Base-by-base conservation (phyloP, 2,113 vertebrate genomes). In the Macaca mulatta region DNA sequence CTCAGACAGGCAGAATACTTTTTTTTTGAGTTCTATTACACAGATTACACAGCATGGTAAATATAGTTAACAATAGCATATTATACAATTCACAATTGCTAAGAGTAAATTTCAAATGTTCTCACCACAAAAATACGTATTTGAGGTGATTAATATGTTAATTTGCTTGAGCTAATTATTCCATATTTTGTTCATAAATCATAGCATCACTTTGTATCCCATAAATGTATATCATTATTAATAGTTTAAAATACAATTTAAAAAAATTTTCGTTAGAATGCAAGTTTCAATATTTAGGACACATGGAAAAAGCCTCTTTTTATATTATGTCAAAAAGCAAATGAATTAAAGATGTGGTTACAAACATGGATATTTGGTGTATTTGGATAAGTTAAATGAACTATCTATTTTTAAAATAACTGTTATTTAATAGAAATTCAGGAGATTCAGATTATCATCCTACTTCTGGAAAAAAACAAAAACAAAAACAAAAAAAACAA, bases 361-460 rank as follows among this genome's bases (percentile, higher is more conserved):
- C 3, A 92, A 85, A 75, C 4, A 43, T 8, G 50, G 57, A 59
- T 18, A 79, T 93, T 92, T 81, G 79, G 35, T 40, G 83, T 83
- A 6, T 83, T 83, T 40, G 79, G 67, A 22, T 82, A 85, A 67
- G 30, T 80, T 84, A 84, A 67, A 94, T 82, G 64, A 83, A 64
- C 7, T 18, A 48, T 9, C 35, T 43, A 40, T 52, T 90, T 83
- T 35, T 50, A 64, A 79, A 88, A 78, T 5, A 83, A 5, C 23
- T 70, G 4, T 89, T 57, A 88, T 64, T 77, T 89, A 80, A 93
- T 17, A 67, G 70, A 96, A 85, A 69, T 94, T 89, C 35, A 85
- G 40, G 84, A 81, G 40, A 69, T 69, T 8, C 48, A 86, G 50
- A 70, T 79, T 94, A 72, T 67, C 35, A 52, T 69, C 11, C 14